Evolutionary conservation across 2,888 invertebrate genomes (phyloP), one percentile per base, ranked within the genome.

Genomic region (Allacma fusca): DNA sequence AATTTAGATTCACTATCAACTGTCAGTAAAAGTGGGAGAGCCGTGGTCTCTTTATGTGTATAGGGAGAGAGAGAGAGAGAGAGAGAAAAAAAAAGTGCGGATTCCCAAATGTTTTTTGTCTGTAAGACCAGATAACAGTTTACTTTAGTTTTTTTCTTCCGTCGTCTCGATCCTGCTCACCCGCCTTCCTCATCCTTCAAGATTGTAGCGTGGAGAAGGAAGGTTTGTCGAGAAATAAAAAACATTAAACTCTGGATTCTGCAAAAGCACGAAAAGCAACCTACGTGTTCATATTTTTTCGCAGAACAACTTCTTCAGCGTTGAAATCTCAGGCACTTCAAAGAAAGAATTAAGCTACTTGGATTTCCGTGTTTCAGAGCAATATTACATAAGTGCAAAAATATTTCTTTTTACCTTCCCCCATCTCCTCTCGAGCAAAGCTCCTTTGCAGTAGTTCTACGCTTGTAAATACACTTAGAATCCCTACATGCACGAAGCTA

Each of bases 321-420:
- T n/a, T n/a, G 23, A 23, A 19, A 21, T 59, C 59, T n/a, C 19
- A 59, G 59, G 9, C 19, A 23, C 59, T 59, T 59, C 59, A 2
- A 68, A 68, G 9, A 28, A 50, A 59, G 73, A 43, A 74, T 43
- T 62, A 74, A 74, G 73, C 64, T 64, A 74, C 73, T 74, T 64
- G 62, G 64, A 74, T 43, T 62, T 64, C 62, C 73, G 64, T 74
- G 73, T 64, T 65, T 74, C n/a, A 59, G 64, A n/a, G 40, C 73
- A 23, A 74, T 74, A 59, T 34, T 40, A 40, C 40, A 40, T 9
- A 74, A 59, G 73, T 74, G 71, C 26, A 28, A 57, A 44, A 71
- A 50, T 71, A 28, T 28, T 71, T 44, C 24, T 57, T 68, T n/a
- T n/a, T n/a, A n/a, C n/a, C n/a, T n/a, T n/a, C n/a, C n/a, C n/a